phyloP scores from a whole-genome alignment of 2,113 vertebrate species.

The Ardeotis arabs region DNA sequence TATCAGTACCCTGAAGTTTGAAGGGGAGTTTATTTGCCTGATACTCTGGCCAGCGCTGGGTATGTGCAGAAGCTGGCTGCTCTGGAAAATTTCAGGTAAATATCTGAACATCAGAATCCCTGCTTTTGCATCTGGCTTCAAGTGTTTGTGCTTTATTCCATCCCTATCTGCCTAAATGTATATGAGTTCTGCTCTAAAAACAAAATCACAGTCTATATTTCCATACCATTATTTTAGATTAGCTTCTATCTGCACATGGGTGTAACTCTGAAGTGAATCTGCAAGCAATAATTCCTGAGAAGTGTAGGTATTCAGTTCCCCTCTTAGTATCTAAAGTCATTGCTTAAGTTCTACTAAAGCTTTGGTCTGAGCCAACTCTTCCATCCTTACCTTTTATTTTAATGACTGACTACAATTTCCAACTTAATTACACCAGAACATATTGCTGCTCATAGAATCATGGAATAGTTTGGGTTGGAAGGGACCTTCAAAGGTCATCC shows the following conservation, averaged over 20 bases:
- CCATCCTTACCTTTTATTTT: background rate
- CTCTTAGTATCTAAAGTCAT: background rate
- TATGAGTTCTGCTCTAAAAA: background rate
- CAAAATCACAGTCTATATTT: background rate
- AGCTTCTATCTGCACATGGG: background rate
- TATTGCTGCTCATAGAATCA: background rate
- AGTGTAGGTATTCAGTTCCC: background rate
- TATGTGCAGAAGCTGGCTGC: background rate
- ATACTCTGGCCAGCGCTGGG: background rate
- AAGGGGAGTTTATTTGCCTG: background rate
- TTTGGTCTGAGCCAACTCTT: background rate
- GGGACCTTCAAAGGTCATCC: too few relatives aligned
- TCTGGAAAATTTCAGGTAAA: background rate
- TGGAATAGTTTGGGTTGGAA: too few relatives aligned
- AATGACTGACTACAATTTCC: background rate
- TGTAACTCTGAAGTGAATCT: background rate
- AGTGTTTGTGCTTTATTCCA: background rate
- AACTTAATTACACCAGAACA: background rate
- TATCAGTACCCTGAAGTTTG: background rate
- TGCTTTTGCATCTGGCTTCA: background rate
- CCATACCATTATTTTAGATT: background rate
- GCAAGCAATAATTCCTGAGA: background rate
- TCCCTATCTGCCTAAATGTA: background rate
- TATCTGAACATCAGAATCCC: background rate
- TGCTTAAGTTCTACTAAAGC: background rate